Evolutionary conservation across 1,140 invertebrate genomes (phyloP), one percentile per base, ranked within the genome.

Genomic region (Zaprionus vittiger): DNA sequence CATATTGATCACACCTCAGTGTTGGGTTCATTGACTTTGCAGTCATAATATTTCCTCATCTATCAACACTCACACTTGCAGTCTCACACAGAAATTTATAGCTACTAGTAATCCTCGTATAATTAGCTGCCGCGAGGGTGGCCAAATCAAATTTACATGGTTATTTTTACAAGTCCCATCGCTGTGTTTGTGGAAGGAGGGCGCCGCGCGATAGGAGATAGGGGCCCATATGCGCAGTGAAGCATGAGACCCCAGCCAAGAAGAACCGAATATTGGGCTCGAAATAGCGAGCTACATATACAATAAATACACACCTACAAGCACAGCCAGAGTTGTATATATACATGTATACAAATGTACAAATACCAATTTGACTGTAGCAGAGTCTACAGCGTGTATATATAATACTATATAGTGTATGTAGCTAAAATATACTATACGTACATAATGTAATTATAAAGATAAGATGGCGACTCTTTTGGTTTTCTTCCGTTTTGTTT

Each of bases 101-200:
- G 49, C 61, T 74, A 85, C 57, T 74, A 49, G 59, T 61, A 77
- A 68, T 55, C 56, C 62, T 64, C 68, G 64, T 78, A 89, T 89
- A 87, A 87, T 87, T 81, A 89, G 84, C 81, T 77, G 15, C 26
- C 44, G 70, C 70, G 81, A 84, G 81, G 83, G 78, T 89, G 83
- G 68, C 71, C 84, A 76, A 87, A 89, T 89, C 74, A 89, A 89
- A 84, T 84, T 89, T 76, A 89, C 71, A 84, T 89, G 78, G 81
- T 81, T 89, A 89, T 87, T 87, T 87, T 81, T 89, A 87, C 81
- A 89, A 89, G 83, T 69, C 44, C 56, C 74, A 47, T 31, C 52
- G 74, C 47, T 69, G 31, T 65, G 60, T 64, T 63, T 68, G 63
- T 59, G 83, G 41, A 47, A 17, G 15, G 26, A 28, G 59, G 22